Conservation (phyloP, 2,888 invertebrate species). For the Tricholauxania praeusta region DNA sequence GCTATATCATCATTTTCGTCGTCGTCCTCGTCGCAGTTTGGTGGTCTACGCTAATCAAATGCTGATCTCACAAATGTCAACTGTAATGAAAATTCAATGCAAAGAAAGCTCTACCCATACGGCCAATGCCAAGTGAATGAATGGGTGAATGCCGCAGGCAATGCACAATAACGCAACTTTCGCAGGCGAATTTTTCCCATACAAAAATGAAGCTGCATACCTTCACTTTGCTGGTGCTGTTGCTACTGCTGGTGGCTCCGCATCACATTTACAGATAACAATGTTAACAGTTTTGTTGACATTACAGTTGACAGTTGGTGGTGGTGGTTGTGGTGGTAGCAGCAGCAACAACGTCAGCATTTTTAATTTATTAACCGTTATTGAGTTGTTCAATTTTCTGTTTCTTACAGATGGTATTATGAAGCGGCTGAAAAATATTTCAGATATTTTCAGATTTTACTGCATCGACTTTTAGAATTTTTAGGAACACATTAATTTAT, state of each 20-base stretch:
- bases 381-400: slow-evolving; percentile 13
- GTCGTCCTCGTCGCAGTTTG: background rate
- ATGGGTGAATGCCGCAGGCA: background rate
- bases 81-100: slow-evolving; percentile 18
- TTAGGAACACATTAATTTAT: no score
- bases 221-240: background rate
- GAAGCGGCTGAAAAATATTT: background rate
- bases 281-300: background rate
- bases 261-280: slow-evolving; percentile 6
- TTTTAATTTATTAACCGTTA: slow-evolving; percentile 40
- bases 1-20: no score
- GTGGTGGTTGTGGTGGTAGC: slow-evolving; percentile 24
- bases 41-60: slow-evolving; percentile 26
- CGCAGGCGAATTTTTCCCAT: no score
- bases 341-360: slow-evolving; percentile 10
- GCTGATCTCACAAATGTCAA: slow-evolving; percentile 25
- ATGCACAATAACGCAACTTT: background rate
- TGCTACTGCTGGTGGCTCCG: background rate
- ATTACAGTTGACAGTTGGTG: slow-evolving; percentile 23
- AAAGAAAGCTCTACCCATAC: background rate
- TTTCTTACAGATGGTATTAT: background rate
- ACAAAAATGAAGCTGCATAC: no score
- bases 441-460: no score
- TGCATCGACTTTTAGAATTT: no score
- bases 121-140: background rate